These are phyloP conservation scores for Chaetogeoica ovagalla DNA, from an alignment of 2,888 invertebrate species.

Conservation along the genomic window DNA sequence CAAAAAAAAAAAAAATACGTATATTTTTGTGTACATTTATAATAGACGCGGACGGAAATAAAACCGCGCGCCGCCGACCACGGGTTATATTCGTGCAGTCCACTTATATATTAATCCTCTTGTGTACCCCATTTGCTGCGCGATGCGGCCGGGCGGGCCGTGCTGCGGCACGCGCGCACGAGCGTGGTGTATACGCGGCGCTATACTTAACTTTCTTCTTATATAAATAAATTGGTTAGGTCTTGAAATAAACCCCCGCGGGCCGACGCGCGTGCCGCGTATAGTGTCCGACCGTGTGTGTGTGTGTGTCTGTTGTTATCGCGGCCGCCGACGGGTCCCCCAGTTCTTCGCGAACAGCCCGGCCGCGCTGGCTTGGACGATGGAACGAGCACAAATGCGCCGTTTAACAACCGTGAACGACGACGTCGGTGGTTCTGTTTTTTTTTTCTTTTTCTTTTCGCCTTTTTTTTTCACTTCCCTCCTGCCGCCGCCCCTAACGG, in stretches of 20 bases:
- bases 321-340: conserved; percentile 23
- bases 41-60: conserved; percentile 36
- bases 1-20: too few species aligned
- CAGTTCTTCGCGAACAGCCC: conserved; percentile 52
- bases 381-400: too few species aligned
- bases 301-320: conserved; percentile 1
- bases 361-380: conserved; percentile 35
- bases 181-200: conserved; percentile 3
- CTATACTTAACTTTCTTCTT: conserved; percentile 53
- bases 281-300: not conserved
- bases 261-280: conserved; percentile 6
- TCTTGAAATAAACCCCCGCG: conserved; percentile 53
- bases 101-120: conserved; percentile 11
- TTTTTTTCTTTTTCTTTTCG: too few species aligned
- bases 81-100: conserved; percentile 43
- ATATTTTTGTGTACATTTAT: too few species aligned
- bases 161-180: not conserved
- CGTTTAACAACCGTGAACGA: not conserved
- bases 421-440: too few species aligned
- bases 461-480: too few species aligned
- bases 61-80: conserved; percentile 23
- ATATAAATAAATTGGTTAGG: conserved; percentile 53
- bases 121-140: conserved; percentile 22
- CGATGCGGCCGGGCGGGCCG: conserved; percentile 10
- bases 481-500: too few species aligned